phyloP scores from a whole-genome alignment of 2,113 vertebrate genomes.

The Lagopus leucura region DNA sequence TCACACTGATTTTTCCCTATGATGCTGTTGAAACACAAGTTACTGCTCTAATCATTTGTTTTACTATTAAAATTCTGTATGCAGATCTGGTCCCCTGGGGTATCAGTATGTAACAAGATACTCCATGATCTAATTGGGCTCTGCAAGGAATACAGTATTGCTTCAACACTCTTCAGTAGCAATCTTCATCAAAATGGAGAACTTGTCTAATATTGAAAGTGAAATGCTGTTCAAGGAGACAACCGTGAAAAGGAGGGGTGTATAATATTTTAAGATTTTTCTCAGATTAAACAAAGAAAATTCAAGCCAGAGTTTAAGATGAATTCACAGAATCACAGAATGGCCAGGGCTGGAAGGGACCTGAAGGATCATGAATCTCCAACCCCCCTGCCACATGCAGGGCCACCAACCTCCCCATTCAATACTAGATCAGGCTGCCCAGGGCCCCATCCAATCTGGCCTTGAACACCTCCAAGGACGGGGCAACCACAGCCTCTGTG shows the following conservation, averaged over 20 bases:
- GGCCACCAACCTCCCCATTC: too few relatives aligned
- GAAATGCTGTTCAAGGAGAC: not conserved
- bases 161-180: not conserved
- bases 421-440: too few relatives aligned
- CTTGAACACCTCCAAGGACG: too few relatives aligned
- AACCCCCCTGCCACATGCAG: too few relatives aligned
- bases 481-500: too few relatives aligned
- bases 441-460: too few relatives aligned
- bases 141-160: not conserved
- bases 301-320: not conserved
- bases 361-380: too few relatives aligned
- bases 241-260: not conserved
- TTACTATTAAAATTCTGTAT: constrained; percentile 45
- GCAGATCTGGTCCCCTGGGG: not conserved
- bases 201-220: not conserved
- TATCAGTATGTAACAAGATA: constrained; percentile 33
- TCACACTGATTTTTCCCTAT: constrained; percentile 36
- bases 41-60: constrained; percentile 36
- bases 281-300: constrained; percentile 20
- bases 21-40: constrained; percentile 31
- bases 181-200: constrained; percentile 21
- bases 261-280: not conserved
- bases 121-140: constrained; percentile 6
- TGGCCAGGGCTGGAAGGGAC: too few relatives aligned
- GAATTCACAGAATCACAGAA: too few relatives aligned